phyloP scores from a whole-genome alignment of 30 jellyfish, hydroid and myxozoan species.

The Rhopilema esculentum region DNA sequence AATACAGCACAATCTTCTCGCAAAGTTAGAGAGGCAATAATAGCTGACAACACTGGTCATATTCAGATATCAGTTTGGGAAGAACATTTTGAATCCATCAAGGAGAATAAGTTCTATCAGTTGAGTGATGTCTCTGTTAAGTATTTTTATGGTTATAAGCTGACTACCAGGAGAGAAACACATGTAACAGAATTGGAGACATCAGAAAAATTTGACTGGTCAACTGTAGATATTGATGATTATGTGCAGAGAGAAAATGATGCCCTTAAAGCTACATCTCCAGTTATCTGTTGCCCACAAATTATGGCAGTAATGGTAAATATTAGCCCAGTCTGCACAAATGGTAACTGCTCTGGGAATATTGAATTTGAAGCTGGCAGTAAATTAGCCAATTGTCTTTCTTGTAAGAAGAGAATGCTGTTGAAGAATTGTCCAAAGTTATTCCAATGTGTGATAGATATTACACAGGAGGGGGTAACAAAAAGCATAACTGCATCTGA shows the following conservation, averaged over 20 bases:
- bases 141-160: conserved; percentile 15
- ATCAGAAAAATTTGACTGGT: conserved; percentile 11
- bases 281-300: not conserved
- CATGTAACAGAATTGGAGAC: not conserved
- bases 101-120: conserved; percentile 12
- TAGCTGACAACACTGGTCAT: conserved; percentile 8
- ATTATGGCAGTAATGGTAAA: not conserved
- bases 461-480: too few species aligned
- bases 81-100: conserved; percentile 4
- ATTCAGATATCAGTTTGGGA: conserved; percentile 14
- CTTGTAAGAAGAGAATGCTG: conserved; percentile 23
- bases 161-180: conserved; percentile 19
- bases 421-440: not conserved
- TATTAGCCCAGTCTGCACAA: conserved; percentile 14
- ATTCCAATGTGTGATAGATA: too few species aligned
- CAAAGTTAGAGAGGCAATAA: not conserved
- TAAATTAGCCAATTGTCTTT: conserved; percentile 9
- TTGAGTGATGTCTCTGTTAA: conserved; percentile 11
- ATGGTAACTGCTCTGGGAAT: conserved; percentile 14
- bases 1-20: not conserved
- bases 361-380: conserved; percentile 34
- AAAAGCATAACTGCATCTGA: too few species aligned
- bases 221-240: conserved; percentile 20
- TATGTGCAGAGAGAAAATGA: conserved; percentile 17
- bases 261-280: conserved; percentile 7